Conservation (phyloP, 2,888 invertebrate genomes). For the Drosophila gaucha region DNA sequence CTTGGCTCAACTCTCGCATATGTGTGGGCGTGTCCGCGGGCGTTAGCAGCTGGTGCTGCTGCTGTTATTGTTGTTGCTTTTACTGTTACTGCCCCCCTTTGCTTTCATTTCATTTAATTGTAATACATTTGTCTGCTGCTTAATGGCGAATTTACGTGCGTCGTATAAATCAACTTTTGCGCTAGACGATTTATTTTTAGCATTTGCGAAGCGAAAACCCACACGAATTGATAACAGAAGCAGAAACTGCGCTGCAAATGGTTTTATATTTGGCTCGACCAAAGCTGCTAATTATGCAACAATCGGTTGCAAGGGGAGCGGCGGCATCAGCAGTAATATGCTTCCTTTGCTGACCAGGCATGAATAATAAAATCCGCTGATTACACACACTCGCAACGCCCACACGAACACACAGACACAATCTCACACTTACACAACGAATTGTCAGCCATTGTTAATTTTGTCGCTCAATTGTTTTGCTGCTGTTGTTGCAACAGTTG, state of each 20-base stretch:
- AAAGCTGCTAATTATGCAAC: constrained; percentile 60
- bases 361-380: constrained; percentile 47
- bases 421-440: constrained; percentile 6
- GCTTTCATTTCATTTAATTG: constrained; percentile 72
- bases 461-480: constrained; percentile 47
- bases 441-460: constrained; percentile 34
- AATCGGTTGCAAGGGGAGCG: constrained; percentile 35
- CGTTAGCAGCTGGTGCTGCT: constrained; percentile 61
- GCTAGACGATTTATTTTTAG: constrained; percentile 64
- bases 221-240: constrained; percentile 22
- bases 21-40: constrained; percentile 40
- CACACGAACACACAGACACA: background rate
- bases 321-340: background rate
- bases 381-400: constrained; percentile 33
- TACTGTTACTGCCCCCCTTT: constrained; percentile 9
- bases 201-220: constrained; percentile 30
- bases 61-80: background rate
- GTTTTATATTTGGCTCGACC: constrained; percentile 26
- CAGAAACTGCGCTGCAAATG: constrained; percentile 46
- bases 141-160: constrained; percentile 75
- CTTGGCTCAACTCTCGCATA: constrained; percentile 27
- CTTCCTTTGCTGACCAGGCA: constrained; percentile 44
- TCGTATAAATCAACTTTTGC: constrained; percentile 72
- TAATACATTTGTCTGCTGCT: constrained; percentile 74
- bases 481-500: constrained; percentile 35